These are phyloP conservation scores for Axea sp. DNA, from an alignment of 2,888 invertebrate genomes.

Conservation along the genomic window DNA sequence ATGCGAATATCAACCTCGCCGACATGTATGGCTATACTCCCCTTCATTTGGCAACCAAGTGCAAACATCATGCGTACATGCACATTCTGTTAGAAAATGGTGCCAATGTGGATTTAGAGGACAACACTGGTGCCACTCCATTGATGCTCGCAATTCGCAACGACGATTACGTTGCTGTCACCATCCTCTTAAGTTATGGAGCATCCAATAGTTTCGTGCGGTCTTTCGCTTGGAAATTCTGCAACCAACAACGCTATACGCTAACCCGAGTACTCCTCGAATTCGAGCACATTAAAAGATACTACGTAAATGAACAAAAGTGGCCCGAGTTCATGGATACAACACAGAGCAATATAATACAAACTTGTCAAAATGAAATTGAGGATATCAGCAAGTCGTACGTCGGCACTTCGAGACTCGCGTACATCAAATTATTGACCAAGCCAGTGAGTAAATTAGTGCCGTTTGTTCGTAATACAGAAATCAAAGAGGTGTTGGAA, in stretches of 20 bases:
- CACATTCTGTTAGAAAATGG: conserved; percentile 27
- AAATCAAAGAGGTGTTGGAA: conserved; percentile 13
- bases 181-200: conserved; percentile 17
- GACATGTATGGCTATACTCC: conserved; percentile 26
- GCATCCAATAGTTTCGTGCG: conserved; percentile 3
- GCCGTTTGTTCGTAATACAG: conserved; percentile 14
- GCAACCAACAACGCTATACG: conserved; percentile 1
- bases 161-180: conserved; percentile 2
- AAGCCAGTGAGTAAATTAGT: conserved; percentile 20
- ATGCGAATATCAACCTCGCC: conserved; percentile 5
- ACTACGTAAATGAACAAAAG: no score
- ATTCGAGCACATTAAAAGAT: conserved; percentile 19
- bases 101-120: conserved; percentile 16
- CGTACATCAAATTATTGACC: conserved; percentile 5
- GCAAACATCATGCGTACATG: conserved; percentile 24
- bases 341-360: no score
- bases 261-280: conserved; percentile 4
- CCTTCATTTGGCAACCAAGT: conserved; percentile 34
- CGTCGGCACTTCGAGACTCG: conserved; percentile 21
- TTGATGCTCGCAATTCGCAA: conserved; percentile 18
- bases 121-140: conserved; percentile 14
- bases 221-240: conserved; percentile 7
- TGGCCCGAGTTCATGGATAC: no score
- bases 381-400: not conserved
- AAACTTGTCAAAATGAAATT: no score